Conservation (phyloP, 2,113 vertebrate genomes). For the Tor tambroides region DNA sequence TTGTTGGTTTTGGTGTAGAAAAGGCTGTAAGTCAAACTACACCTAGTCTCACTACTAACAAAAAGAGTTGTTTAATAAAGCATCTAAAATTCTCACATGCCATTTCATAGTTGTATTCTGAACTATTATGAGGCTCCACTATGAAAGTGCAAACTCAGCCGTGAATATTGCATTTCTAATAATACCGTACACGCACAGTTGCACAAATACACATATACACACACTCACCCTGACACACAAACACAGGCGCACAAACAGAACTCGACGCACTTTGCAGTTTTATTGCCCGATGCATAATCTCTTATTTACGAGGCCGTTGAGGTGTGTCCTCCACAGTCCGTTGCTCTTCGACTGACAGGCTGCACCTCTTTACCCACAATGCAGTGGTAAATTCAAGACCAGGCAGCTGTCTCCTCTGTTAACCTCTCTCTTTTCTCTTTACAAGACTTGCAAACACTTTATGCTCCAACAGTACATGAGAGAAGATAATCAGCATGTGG, state of each 20-base stretch:
- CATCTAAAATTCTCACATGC: conserved; percentile 18
- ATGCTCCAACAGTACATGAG: conserved; percentile 13
- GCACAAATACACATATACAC: conserved; percentile 38
- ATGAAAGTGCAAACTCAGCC: conserved; percentile 61
- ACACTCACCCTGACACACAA: conserved; percentile 28
- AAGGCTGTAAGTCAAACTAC: background rate
- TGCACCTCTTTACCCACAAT: conserved; percentile 68
- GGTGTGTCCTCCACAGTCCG: conserved; percentile 75
- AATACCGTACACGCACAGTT: conserved; percentile 42
- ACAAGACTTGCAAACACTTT: conserved; percentile 29
- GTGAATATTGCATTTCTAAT: conserved; percentile 59
- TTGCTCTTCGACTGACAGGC: conserved; percentile 72
- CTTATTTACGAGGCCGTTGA: conserved; percentile 72
- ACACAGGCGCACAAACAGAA: conserved; percentile 39
- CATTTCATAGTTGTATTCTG: conserved; percentile 36
- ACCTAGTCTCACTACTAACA: background rate
- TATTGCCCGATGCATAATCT: conserved; percentile 80
- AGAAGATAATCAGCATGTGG: conserved; percentile 15
- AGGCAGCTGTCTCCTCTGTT: conserved; percentile 58
- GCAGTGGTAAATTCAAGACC: conserved; percentile 65
- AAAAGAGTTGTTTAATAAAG: conserved; percentile 30
- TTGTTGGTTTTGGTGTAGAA: background rate
- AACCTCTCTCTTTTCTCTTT: conserved; percentile 59
- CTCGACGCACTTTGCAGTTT: conserved; percentile 64
- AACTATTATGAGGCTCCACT: conserved; percentile 50